phyloP scores from a whole-genome alignment of 2,113 vertebrate species.

The Pseudopodoces humilis region DNA sequence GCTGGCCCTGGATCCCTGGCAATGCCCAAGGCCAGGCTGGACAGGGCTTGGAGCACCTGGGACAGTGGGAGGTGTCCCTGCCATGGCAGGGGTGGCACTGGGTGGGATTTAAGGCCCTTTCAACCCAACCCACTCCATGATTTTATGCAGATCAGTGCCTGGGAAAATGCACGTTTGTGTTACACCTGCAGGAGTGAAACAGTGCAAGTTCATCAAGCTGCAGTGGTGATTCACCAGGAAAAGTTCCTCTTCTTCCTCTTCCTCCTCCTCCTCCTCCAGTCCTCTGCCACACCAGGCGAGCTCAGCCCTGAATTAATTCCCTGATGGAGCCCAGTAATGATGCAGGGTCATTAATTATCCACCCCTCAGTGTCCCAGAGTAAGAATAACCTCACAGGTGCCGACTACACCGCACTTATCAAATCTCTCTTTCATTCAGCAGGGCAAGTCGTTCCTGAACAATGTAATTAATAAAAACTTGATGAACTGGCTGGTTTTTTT shows the following conservation, averaged over 20 bases:
- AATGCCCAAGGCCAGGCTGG: background rate
- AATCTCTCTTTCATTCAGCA: background rate
- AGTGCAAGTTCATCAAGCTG: background rate
- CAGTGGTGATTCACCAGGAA: background rate
- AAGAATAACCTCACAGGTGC: background rate
- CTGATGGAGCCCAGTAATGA: background rate
- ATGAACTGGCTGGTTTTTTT: background rate
- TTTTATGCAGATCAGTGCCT: background rate
- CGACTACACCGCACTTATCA: accelerated
- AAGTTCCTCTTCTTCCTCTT: background rate
- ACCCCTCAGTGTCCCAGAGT: background rate
- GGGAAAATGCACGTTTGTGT: accelerated
- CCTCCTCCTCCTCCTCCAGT: background rate
- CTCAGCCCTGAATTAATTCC: background rate
- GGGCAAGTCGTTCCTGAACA: background rate
- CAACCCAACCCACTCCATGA: background rate
- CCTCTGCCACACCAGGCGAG: background rate
- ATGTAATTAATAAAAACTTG: background rate
- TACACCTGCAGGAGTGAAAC: background rate
- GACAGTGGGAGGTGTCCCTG: background rate
- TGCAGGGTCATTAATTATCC: background rate
- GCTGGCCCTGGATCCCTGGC: background rate
- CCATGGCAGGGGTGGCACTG: background rate
- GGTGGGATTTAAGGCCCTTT: accelerated
- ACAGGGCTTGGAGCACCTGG: background rate